Base-by-base conservation (phyloP, 2,888 invertebrate genomes). In the Thysanoteuthis rhombus region DNA sequence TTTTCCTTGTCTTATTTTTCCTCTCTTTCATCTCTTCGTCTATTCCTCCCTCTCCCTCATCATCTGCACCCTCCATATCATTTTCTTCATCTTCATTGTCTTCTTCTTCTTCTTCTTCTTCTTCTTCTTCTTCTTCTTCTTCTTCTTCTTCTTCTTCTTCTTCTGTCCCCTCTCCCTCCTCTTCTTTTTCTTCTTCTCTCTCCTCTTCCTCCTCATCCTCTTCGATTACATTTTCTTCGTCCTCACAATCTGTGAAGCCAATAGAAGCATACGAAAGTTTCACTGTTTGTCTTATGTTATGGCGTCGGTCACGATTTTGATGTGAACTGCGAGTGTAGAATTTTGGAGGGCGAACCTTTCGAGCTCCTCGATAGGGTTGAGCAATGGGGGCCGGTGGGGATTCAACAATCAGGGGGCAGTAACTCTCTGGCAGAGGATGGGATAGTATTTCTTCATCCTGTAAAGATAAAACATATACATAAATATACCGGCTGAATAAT, bases 391-490 rank as follows among this genome's bases (percentile, higher is more conserved):
- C 45, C n/a, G 45, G 40, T 1, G 45, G 42, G n/a, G 92, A n/a
- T 36, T 92, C 92, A 6, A 40, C 92, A 28, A 92, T 92, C 4
- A 92, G 42, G 28, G 92, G 92, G 22, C 92, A 92, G 12, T 42
- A 92, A 32, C 92, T 28, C 16, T 45, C 45, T 45, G 92, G 92
- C 19, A 92, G 25, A 32, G 39, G 40, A 45, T 40, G 45, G 5
- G 92, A 92, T 16, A 92, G 32, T 0, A 92, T 25, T 92, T 92
- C 92, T 42, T 92, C 92, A 45, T 92, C 40, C 92, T 92, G 92
- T n/a, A 91, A 92, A 32, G 19, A 92, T 16, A 92, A 92, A 28
- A 92, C 12, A 90, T 19, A 90, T 36, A 25, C 12, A 89, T 89
- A 89, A 3, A 28, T 36, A n/a, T 38, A 89, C 2, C n/a, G n/a